phyloP scores from a whole-genome alignment of 2,797 vertebrate species.

The Triplophysa bombifrons region DNA sequence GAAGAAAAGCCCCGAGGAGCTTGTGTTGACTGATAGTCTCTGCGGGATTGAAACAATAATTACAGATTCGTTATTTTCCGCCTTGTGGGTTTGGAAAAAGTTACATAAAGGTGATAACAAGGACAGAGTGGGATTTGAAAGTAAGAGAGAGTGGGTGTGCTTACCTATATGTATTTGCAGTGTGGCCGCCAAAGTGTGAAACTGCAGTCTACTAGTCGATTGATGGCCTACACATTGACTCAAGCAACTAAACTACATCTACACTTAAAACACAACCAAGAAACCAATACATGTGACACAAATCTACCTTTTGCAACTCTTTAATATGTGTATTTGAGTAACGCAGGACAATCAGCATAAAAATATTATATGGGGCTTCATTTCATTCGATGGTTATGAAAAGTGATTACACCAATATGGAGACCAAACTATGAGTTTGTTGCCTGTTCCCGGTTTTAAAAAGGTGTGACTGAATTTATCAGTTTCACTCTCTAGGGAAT shows the following conservation, averaged over 20 bases:
- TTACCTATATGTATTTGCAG: background rate
- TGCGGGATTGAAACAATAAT: slow-evolving; percentile 15
- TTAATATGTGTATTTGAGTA: background rate
- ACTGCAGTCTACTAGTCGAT: background rate
- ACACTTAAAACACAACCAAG: background rate
- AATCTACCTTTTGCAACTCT: no score
- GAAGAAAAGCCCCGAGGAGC: slow-evolving; percentile 1
- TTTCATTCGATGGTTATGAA: no score
- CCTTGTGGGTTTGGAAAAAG: slow-evolving; percentile 22
- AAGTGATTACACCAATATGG: no score
- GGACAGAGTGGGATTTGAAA: slow-evolving; percentile 26
- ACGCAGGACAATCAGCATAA: no score
- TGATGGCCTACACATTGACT: background rate
- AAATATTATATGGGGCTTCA: no score
- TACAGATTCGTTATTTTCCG: slow-evolving; percentile 17
- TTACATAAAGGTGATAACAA: background rate
- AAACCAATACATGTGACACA: background rate
- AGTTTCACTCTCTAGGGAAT: background rate
- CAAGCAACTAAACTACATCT: background rate
- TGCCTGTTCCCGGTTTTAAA: no score
- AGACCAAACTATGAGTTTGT: no score
- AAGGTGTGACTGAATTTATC: no score
- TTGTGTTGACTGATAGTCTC: background rate
- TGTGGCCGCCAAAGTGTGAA: background rate
- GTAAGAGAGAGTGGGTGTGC: slow-evolving; percentile 23